A percentile compares a stretch with the other conserved stretches of the same genome.
Evolutionary conservation across 2,797 vertebrate species (phyloP).

Genomic region (Chelon labrosus): DNA sequence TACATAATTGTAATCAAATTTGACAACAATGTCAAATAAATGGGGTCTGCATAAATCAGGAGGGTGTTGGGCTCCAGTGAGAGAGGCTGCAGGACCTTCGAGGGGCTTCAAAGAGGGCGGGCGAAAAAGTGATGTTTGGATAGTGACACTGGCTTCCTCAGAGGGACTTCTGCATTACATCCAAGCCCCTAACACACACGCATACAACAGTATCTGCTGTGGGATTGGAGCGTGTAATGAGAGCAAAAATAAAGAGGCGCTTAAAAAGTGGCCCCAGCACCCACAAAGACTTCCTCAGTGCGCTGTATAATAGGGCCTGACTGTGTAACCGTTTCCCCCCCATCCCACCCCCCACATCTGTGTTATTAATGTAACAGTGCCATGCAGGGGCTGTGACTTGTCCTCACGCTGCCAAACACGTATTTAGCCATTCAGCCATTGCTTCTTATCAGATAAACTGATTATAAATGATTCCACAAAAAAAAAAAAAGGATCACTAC

Average conservation of each 20-base stretch:
- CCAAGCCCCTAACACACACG: constrained; percentile 42
- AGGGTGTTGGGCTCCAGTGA: constrained; percentile 29
- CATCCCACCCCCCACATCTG: constrained; percentile 77
- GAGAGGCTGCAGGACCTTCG: constrained; percentile 17
- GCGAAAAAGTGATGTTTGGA: constrained; percentile 69
- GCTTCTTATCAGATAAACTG: constrained; percentile 87
- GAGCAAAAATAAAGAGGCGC: constrained; percentile 84
- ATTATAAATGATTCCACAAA: background rate
- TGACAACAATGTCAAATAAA: constrained; percentile 77
- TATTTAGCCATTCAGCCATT: constrained; percentile 84
- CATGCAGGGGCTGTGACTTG: constrained; percentile 81
- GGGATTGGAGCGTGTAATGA: constrained; percentile 79
- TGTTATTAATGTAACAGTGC: constrained; percentile 90
- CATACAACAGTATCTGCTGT: constrained; percentile 68
- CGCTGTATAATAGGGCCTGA: constrained; percentile 82
- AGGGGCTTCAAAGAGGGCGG: constrained; percentile 33
- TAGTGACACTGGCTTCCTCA: constrained; percentile 67
- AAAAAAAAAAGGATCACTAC: background rate
- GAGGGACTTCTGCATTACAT: constrained; percentile 67
- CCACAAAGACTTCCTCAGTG: constrained; percentile 84
- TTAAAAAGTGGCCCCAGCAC: constrained; percentile 78
- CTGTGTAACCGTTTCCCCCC: constrained; percentile 79
- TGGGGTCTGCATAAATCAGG: constrained; percentile 63
- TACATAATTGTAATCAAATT: constrained; percentile 82
- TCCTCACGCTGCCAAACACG: constrained; percentile 85